A percentile compares a stretch with the other conserved stretches of the same genome.
Evolutionary conservation across 2,797 vertebrate species (phyloP).

Genomic region (Mastacembelus armatus): DNA sequence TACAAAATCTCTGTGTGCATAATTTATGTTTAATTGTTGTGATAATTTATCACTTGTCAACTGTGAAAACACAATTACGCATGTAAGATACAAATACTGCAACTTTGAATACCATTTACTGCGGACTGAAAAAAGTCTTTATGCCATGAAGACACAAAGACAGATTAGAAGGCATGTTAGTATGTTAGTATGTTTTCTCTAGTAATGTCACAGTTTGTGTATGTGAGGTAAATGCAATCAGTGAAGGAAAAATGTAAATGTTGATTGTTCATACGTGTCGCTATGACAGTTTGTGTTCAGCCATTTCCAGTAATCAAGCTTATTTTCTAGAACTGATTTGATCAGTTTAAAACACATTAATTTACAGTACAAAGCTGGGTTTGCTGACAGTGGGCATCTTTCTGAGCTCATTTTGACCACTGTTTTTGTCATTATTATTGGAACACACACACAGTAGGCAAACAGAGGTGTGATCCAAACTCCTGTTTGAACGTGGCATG

Average conservation of each 20-base stretch:
- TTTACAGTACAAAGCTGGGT: background rate
- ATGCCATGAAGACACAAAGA: background rate
- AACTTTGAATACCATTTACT: constrained; percentile 3
- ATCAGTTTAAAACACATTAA: background rate
- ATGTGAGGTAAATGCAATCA: too few relatives aligned
- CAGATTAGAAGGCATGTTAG: too few relatives aligned
- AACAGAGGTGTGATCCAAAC: constrained; percentile 8
- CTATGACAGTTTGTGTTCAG: background rate
- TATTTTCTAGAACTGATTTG: background rate
- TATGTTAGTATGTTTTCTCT: too few relatives aligned
- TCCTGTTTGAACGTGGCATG: constrained; percentile 12
- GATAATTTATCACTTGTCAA: constrained; percentile 33
- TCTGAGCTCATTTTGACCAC: background rate
- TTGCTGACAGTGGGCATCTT: background rate
- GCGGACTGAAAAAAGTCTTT: background rate
- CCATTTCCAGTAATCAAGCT: background rate
- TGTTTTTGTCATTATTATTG: constrained; percentile 1
- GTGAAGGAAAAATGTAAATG: too few relatives aligned
- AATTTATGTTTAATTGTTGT: constrained; percentile 43
- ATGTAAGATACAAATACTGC: background rate
- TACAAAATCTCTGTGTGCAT: constrained; percentile 22
- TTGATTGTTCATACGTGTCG: too few relatives aligned
- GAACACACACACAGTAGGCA: background rate
- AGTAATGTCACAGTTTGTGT: constrained; percentile 25
- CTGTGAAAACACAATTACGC: constrained; percentile 9